Conservation (phyloP, 2,888 invertebrate species). For the Andrena minutula region DNA sequence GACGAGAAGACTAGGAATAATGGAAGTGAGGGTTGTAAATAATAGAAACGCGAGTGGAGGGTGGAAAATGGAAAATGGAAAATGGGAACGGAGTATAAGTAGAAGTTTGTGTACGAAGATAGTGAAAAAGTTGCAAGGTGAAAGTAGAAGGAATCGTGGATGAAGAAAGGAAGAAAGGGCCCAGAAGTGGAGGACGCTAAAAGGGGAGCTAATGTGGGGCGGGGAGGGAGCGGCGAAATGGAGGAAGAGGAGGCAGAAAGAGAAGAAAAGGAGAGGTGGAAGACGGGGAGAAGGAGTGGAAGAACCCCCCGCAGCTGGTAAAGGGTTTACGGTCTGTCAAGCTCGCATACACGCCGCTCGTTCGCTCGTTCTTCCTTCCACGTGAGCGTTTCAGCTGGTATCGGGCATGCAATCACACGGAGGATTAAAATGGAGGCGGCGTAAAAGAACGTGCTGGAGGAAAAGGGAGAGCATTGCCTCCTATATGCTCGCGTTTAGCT, state of each 20-base stretch:
- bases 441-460: constrained; percentile 67
- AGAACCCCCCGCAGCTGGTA: constrained; percentile 82
- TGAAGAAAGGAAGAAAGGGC: neutral
- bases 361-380: constrained; percentile 82
- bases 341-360: constrained; percentile 79
- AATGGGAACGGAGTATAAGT: no score
- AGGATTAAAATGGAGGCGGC: constrained; percentile 81
- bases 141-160: neutral
- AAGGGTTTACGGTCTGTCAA: constrained; percentile 82
- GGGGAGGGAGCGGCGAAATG: constrained; percentile 10
- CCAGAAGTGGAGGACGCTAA: constrained; percentile 19
- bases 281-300: constrained; percentile 63
- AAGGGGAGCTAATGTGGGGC: constrained; percentile 23
- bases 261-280: constrained; percentile 37
- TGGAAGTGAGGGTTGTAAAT: neutral
- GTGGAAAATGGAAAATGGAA: neutral
- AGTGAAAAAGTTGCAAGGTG: neutral
- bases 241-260: constrained; percentile 3
- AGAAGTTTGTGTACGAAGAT: neutral
- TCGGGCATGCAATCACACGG: constrained; percentile 83
- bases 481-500: constrained; percentile 72
- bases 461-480: constrained; percentile 63
- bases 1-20: neutral
- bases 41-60: neutral
- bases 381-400: constrained; percentile 82